Conservation (phyloP, 1,140 invertebrate genomes). For the Caenorhabditis brenneri region DNA sequence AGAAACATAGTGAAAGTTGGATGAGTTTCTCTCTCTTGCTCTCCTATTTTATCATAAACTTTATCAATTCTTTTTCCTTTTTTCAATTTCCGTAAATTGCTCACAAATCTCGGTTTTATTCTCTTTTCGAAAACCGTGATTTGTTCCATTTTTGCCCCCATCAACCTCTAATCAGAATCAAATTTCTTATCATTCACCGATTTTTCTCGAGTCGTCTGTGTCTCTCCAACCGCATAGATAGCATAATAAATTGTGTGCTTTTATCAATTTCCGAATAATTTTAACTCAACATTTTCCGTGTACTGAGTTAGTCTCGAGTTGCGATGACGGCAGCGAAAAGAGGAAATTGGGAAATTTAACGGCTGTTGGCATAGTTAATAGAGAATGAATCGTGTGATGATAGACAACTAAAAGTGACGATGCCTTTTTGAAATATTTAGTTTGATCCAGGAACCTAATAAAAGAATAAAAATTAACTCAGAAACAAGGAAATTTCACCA, state of each 20-base stretch:
- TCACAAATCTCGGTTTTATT: constrained; percentile 1
- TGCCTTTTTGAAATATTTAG: background rate
- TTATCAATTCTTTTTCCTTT: background rate
- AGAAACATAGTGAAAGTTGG: background rate
- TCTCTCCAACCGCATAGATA: constrained; percentile 5
- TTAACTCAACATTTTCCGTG: background rate
- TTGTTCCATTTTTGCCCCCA: background rate
- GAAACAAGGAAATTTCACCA: too few species aligned
- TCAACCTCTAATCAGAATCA: background rate
- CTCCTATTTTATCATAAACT: background rate
- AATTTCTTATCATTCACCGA: background rate
- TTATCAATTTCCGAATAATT: constrained; percentile 37
- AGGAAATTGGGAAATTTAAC: constrained; percentile 8
- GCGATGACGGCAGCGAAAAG: background rate
- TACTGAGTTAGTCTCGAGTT: background rate
- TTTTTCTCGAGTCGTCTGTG: background rate
- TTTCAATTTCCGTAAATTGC: background rate
- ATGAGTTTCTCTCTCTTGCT: background rate
- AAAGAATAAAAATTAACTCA: too few species aligned
- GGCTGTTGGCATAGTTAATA: constrained; percentile 7
- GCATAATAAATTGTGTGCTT: background rate
- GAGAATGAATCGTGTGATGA: background rate
- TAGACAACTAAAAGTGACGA: background rate
- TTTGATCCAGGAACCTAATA: background rate
- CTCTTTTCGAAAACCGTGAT: background rate